Evolutionary conservation across 92 coral and sea anemone species (phyloP).

Genomic region (Bergia puertoricense): DNA sequence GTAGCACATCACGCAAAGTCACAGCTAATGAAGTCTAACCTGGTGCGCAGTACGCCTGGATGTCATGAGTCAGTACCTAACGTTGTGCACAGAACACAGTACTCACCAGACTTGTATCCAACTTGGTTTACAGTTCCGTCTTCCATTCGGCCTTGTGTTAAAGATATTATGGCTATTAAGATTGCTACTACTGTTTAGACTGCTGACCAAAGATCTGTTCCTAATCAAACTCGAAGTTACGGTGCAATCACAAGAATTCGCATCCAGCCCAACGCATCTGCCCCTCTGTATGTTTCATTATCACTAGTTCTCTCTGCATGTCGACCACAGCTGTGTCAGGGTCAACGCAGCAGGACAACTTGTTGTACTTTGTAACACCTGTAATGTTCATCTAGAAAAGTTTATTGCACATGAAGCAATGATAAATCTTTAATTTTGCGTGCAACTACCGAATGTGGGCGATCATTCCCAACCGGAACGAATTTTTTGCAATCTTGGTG

Average conservation of each 20-base stretch:
- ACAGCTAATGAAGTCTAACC: background rate
- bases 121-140: no score
- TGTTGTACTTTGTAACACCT: no score
- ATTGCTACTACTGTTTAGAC: background rate
- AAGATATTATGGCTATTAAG: no score
- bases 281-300: background rate
- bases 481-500: background rate
- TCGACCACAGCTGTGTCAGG: background rate
- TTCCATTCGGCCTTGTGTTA: no score
- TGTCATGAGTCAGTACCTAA: background rate
- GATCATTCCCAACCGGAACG: background rate
- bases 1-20: background rate
- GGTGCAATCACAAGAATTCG: background rate
- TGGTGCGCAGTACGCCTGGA: background rate
- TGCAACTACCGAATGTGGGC: background rate
- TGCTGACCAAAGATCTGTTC: background rate
- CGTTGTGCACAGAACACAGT: background rate
- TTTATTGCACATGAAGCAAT: background rate
- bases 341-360: no score
- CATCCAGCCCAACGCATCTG: background rate
- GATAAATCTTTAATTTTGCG: no score
- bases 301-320: background rate
- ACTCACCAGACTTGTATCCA: background rate
- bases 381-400: no score
- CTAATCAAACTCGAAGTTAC: background rate